Percentiles rank a stretch among this genome's conserved stretches.
Conservation (phyloP, 2,888 invertebrate species). For the Dicyrtoma fusca region DNA sequence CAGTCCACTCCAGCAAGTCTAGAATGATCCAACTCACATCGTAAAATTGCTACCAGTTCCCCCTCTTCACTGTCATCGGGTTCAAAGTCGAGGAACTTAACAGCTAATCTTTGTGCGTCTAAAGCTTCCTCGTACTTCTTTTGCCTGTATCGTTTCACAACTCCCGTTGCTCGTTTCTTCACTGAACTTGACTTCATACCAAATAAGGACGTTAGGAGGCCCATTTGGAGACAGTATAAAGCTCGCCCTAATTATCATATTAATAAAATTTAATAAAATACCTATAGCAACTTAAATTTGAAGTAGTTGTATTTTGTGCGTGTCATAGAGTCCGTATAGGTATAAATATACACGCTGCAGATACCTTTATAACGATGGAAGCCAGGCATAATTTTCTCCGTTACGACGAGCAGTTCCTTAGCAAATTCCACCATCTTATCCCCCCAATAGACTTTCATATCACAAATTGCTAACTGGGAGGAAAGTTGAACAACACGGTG, state of each 20-base stretch:
- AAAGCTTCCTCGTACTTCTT: constrained; percentile 20
- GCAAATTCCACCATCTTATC: constrained; percentile 25
- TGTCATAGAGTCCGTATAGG: no score
- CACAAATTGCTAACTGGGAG: not conserved
- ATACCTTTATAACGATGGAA: constrained; percentile 27
- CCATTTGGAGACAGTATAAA: constrained; percentile 32
- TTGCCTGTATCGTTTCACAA: constrained; percentile 1
- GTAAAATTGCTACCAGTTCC: no score
- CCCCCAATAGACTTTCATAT: not conserved
- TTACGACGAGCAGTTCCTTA: constrained; percentile 23
- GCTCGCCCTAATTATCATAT: constrained; percentile 32
- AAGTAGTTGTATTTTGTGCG: no score
- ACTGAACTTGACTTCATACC: not conserved
- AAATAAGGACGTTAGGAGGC: constrained; percentile 22
- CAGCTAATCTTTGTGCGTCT: constrained; percentile 22
- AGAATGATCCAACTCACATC: no score
- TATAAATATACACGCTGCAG: no score
- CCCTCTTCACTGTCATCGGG: constrained; percentile 32
- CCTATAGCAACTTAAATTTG: no score
- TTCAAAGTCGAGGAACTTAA: constrained; percentile 29
- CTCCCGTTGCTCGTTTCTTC: not conserved
- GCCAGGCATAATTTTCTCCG: constrained; percentile 27
- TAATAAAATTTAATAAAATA: no score
- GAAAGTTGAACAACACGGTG: not conserved
- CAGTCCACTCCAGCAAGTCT: no score